These are phyloP conservation scores for Tricholauxania praeusta DNA, from an alignment of 2,888 invertebrate genomes.

Conservation along the genomic window DNA sequence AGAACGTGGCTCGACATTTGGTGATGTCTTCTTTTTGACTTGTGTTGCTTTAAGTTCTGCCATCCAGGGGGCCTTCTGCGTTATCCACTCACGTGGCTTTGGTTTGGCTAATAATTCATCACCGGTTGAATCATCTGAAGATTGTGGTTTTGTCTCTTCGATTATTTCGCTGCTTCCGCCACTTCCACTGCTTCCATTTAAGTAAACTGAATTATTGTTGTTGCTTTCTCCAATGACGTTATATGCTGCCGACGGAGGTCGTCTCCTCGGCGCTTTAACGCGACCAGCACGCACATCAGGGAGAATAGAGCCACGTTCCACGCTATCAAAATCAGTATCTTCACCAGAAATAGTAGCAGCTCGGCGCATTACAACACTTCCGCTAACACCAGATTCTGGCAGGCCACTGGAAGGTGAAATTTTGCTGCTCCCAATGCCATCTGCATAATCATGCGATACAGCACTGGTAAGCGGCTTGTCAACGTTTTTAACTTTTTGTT, in stretches of 20 bases:
- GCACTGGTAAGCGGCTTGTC: slow-evolving; percentile 70
- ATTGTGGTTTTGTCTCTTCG: slow-evolving; percentile 46
- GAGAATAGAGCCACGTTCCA: slow-evolving; percentile 74
- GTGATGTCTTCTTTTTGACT: slow-evolving; percentile 66
- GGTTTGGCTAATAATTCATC: slow-evolving; percentile 71
- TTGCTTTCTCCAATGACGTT: slow-evolving; percentile 64
- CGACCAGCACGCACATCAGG: slow-evolving; percentile 76
- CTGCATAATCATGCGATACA: slow-evolving; percentile 64
- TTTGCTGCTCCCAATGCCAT: slow-evolving; percentile 70
- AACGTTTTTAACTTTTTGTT: slow-evolving; percentile 72
- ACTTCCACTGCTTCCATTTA: slow-evolving; percentile 60
- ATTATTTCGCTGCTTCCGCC: slow-evolving; percentile 39
- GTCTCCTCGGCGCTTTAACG: slow-evolving; percentile 72
- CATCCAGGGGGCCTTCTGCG: slow-evolving; percentile 84
- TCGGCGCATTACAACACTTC: slow-evolving; percentile 56
- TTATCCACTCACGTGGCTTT: slow-evolving; percentile 78
- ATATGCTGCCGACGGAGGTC: slow-evolving; percentile 72
- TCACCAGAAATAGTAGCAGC: slow-evolving; percentile 61
- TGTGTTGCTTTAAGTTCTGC: slow-evolving; percentile 84
- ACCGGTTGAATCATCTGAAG: slow-evolving; percentile 62
- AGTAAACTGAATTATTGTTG: slow-evolving; percentile 60
- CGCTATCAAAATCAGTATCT: slow-evolving; percentile 74
- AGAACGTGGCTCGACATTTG: slow-evolving; percentile 60
- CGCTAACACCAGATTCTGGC: slow-evolving; percentile 54
- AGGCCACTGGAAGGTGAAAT: slow-evolving; percentile 50